Conservation (phyloP, 2,797 vertebrate species). For the Micrastur ruficollis region DNA sequence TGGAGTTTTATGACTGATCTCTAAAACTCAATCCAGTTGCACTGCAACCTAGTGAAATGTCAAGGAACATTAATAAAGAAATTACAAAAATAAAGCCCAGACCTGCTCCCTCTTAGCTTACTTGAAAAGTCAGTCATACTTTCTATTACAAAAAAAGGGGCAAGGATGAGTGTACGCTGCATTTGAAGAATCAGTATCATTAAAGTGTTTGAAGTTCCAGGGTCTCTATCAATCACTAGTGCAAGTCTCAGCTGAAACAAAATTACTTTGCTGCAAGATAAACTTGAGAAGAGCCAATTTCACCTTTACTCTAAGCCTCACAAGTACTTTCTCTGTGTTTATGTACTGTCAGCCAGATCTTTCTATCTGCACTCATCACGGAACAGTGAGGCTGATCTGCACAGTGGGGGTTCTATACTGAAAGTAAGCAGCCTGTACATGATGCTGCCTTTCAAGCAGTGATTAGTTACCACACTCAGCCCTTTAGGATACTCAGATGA, state of each 20-base stretch:
- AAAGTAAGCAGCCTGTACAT: accelerated
- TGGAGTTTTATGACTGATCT: not conserved
- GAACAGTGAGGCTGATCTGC: not conserved
- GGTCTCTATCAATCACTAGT: not conserved
- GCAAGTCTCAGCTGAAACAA: not conserved
- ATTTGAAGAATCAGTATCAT: not conserved
- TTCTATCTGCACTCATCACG: accelerated
- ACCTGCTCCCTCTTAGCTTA: too few species aligned
- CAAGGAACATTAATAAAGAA: not conserved
- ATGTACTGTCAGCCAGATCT: not conserved
- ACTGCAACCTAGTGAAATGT: not conserved
- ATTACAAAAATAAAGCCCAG: not conserved
- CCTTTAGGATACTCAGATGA: not conserved
- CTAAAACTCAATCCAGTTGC: not conserved
- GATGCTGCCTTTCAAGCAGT: not conserved
- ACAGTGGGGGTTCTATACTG: accelerated
- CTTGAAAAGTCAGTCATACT: not conserved
- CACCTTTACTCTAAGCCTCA: not conserved
- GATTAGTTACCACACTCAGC: not conserved
- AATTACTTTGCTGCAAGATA: not conserved
- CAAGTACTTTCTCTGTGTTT: not conserved
- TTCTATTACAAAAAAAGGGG: not conserved
- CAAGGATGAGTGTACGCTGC: not conserved
- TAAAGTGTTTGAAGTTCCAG: not conserved
- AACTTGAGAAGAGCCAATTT: not conserved